These are phyloP conservation scores for Mechanitis mazaeus DNA, from an alignment of 2,888 invertebrate species.

Conservation along the genomic window DNA sequence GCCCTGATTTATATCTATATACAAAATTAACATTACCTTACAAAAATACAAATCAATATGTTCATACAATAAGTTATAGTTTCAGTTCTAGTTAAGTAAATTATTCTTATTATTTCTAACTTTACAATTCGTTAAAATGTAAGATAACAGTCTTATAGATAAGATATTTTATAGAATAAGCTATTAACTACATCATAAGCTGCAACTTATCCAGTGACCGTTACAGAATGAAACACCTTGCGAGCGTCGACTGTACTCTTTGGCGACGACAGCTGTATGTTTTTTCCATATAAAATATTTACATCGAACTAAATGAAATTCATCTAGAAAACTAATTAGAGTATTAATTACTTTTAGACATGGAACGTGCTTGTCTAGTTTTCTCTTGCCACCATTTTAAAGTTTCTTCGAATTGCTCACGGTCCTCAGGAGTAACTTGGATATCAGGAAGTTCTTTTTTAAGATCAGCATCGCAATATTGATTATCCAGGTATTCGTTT, in stretches of 20 bases:
- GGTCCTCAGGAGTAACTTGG: slow-evolving; percentile 67
- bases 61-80: slow-evolving; percentile 7
- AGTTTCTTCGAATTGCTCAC: slow-evolving; percentile 71
- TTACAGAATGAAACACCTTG: slow-evolving; percentile 64
- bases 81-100: not conserved
- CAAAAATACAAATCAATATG: slow-evolving; percentile 12
- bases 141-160: slow-evolving; percentile 9
- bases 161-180: slow-evolving; percentile 17
- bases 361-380: slow-evolving; percentile 53
- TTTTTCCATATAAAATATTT: slow-evolving; percentile 35
- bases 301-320: slow-evolving; percentile 46
- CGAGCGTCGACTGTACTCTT: slow-evolving; percentile 59
- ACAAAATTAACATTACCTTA: slow-evolving; percentile 20
- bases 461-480: slow-evolving; percentile 66
- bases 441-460: slow-evolving; percentile 70
- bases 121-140: slow-evolving; percentile 10
- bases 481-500: slow-evolving; percentile 54
- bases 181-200: slow-evolving; percentile 16
- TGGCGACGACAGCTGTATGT: slow-evolving; percentile 73
- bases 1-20: slow-evolving; percentile 40
- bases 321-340: slow-evolving; percentile 22
- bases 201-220: slow-evolving; percentile 45
- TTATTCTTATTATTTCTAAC: not conserved
- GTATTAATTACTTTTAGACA: slow-evolving; percentile 37
- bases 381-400: slow-evolving; percentile 75